Evolutionary conservation across 2,113 vertebrate species (phyloP).

Genomic region (Onychostruthus taczanowskii): DNA sequence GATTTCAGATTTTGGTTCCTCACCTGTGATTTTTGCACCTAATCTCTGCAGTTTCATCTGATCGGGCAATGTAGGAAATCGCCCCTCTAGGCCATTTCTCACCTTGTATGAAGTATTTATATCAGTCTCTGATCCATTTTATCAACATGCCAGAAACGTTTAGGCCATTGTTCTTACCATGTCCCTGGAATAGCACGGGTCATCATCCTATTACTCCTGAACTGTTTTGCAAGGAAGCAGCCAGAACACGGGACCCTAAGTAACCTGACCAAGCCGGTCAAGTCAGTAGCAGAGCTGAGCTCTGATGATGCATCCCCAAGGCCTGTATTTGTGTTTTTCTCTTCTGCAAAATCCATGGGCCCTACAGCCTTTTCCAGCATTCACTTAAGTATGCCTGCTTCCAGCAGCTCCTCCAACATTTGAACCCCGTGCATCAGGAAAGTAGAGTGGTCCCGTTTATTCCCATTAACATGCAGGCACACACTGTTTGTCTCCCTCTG

Average conservation of each 20-base stretch:
- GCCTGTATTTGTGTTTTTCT: background rate
- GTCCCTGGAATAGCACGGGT: background rate
- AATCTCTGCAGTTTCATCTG: background rate
- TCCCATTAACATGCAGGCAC: conserved; percentile 58
- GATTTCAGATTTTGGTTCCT: background rate
- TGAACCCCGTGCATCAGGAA: background rate
- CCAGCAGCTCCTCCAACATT: background rate
- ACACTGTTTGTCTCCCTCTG: conserved; percentile 59
- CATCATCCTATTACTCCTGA: background rate
- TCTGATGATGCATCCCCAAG: background rate
- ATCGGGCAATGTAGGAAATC: background rate
- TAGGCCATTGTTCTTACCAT: background rate
- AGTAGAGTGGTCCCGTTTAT: background rate
- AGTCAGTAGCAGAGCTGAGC: background rate
- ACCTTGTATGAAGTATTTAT: background rate
- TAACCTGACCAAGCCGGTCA: background rate
- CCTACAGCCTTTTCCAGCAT: background rate
- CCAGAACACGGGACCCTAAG: background rate
- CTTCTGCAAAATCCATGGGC: background rate
- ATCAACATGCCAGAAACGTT: background rate
- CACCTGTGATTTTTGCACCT: background rate
- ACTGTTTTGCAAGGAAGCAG: background rate
- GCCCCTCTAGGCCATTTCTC: background rate
- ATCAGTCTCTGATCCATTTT: background rate
- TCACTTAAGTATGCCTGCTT: background rate